Percentiles rank a stretch among this genome's conserved stretches.
Conservation (phyloP, 2,797 vertebrate genomes). For the Tapera naevia region DNA sequence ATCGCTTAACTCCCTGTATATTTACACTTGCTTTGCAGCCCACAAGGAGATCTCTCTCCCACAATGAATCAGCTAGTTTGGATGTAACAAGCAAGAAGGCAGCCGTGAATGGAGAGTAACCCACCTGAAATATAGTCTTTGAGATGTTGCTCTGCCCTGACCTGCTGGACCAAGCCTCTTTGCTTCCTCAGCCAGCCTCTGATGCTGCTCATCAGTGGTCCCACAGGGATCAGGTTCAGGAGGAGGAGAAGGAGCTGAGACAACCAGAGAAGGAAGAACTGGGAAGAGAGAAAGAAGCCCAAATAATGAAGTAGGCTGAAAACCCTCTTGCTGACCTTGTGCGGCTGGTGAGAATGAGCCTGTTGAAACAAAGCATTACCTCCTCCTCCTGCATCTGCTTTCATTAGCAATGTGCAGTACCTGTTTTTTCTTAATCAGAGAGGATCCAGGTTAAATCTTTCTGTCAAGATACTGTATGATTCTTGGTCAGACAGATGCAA, state of each 20-base stretch:
- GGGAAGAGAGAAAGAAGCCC: not conserved
- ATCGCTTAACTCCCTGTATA: not conserved
- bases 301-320: not conserved
- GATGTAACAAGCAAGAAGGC: not conserved
- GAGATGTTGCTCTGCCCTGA: not conserved
- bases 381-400: not conserved
- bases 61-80: not conserved
- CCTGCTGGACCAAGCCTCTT: not conserved
- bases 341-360: not conserved
- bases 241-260: not conserved
- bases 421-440: not conserved
- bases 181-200: not conserved
- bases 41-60: not conserved
- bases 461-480: not conserved
- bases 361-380: not conserved
- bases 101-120: not conserved
- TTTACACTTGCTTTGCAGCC: not conserved
- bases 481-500: not conserved
- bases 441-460: not conserved
- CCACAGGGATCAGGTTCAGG: not conserved
- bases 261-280: not conserved
- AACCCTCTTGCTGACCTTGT: not conserved
- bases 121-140: not conserved
- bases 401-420: not conserved
- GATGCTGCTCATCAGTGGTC: not conserved